Base-by-base conservation (phyloP, 2,113 vertebrate genomes). In the Cervus canadensis region DNA sequence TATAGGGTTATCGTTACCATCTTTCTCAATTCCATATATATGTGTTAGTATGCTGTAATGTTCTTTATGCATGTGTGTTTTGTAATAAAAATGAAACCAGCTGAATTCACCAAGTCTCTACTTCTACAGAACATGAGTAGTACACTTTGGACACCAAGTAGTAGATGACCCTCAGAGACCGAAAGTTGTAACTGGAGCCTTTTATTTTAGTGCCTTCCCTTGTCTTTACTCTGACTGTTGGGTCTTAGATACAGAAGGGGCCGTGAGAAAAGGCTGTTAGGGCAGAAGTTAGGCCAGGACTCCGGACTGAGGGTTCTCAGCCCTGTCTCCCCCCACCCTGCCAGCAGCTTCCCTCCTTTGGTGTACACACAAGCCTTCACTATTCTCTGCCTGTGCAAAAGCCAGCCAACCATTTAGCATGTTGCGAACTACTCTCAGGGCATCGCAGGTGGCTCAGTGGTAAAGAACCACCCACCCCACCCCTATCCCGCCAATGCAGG, bases 371-470 rank as follows among this genome's bases (percentile, higher is more conserved):
- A 19, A 23, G 59, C 59, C 48, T 15, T 26, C 16, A 1, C 40
- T 56, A 12, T 43, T 48, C 33, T 56, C 40, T 6, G 19, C 56
- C 13, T 15, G 14, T 26, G n/a, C n/a, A 16, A 15, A 36, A 15
- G 45, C n/a, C 45, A 28, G 2, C 3, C 9, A 9, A 36, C 23
- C 50, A 5, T 23, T 9, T 2, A 52, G 16, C 56, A 2, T 9
- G 8, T 33, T 16, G 13, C 8, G 52, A 71, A 1, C 21, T 52
- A 1, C 60, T 62, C 56, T 67, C 81, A 23, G 3, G 36, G 21
- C 71, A 7, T 76, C 12, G 3, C 40, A 43, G 71, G 36, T 7
- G 71, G 40, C 36, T 43, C 67, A 43, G 67, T 40, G 67, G 71
- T 4, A 6, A 76, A 76, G 36, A 43, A 43, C 23, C 67, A 40